These are phyloP conservation scores for Oceanodroma tethys DNA, from an alignment of 2,113 vertebrate species.

Conservation along the genomic window DNA sequence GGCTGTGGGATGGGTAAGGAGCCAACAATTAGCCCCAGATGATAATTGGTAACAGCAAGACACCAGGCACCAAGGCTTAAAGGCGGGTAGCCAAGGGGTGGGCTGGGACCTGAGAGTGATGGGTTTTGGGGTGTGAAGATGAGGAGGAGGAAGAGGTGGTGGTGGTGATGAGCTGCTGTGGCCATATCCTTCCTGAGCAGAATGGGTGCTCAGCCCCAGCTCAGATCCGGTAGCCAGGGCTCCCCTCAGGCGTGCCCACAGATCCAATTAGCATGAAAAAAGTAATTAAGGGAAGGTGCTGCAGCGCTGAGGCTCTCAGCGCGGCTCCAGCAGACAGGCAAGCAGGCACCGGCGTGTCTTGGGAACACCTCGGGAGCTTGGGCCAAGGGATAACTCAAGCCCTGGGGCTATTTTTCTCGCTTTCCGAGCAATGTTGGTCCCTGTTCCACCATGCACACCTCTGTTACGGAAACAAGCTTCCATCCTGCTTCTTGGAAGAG, in stretches of 20 bases:
- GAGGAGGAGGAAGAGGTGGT: no score
- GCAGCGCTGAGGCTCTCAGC: slow-evolving; percentile 20
- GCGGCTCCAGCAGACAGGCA: neutral
- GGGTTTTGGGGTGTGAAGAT: neutral
- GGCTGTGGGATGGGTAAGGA: neutral
- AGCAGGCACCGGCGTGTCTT: neutral
- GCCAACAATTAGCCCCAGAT: neutral
- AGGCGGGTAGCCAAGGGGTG: neutral
- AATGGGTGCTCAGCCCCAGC: neutral
- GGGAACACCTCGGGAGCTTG: neutral
- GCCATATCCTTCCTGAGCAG: neutral
- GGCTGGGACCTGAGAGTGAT: neutral
- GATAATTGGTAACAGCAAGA: neutral
- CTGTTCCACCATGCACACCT: accelerated
- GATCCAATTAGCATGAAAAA: slow-evolving; percentile 16
- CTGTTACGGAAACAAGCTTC: accelerated
- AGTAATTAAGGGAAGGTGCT: slow-evolving; percentile 55
- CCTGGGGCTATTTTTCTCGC: neutral
- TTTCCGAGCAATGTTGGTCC: neutral
- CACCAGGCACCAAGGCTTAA: neutral
- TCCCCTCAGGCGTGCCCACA: neutral
- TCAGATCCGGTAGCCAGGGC: neutral
- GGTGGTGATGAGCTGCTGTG: neutral
- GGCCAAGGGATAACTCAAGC: neutral
- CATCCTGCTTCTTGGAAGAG: neutral